phyloP scores from a whole-genome alignment of 2,888 invertebrate genomes.

The Isoperla grammatica region DNA sequence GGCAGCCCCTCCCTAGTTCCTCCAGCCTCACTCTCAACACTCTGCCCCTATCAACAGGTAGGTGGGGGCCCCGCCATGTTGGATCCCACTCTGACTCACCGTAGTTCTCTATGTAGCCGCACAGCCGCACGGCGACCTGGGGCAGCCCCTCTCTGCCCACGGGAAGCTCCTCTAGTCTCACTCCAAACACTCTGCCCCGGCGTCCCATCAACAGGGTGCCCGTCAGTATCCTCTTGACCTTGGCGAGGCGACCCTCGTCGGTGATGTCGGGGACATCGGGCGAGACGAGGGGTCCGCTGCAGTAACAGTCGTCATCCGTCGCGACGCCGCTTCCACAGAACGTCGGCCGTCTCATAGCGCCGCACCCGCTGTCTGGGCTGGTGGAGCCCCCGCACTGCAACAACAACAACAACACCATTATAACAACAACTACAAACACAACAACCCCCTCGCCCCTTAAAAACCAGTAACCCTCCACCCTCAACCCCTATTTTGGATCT shows the following conservation, averaged over 20 bases:
- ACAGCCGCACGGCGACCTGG: slow-evolving; percentile 43
- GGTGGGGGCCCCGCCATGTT: too few species aligned
- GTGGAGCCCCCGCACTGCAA: slow-evolving; percentile 24
- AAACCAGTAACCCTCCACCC: too few species aligned
- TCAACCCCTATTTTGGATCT: too few species aligned
- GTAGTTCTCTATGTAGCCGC: slow-evolving; percentile 45
- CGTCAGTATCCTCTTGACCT: slow-evolving; percentile 42
- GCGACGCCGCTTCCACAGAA: slow-evolving; percentile 17
- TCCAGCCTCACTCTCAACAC: not conserved
- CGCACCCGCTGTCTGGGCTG: slow-evolving; percentile 19
- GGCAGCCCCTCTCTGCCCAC: slow-evolving; percentile 41
- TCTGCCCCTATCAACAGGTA: too few species aligned
- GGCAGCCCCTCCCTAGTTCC: slow-evolving; percentile 40
- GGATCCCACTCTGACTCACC: too few species aligned
- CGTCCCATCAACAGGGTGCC: slow-evolving; percentile 39
- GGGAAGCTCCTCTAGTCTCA: slow-evolving; percentile 42
- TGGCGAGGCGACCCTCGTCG: slow-evolving; percentile 44
- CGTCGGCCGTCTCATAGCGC: slow-evolving; percentile 27
- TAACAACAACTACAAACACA: too few species aligned
- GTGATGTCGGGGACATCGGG: slow-evolving; percentile 7
- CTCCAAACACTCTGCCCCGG: slow-evolving; percentile 40
- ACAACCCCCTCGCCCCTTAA: too few species aligned
- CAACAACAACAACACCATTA: not conserved
- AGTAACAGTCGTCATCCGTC: slow-evolving; percentile 25
- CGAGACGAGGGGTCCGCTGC: not conserved